These are phyloP conservation scores for Scolopax rusticola DNA, from an alignment of 2,797 vertebrate genomes.

Conservation along the genomic window DNA sequence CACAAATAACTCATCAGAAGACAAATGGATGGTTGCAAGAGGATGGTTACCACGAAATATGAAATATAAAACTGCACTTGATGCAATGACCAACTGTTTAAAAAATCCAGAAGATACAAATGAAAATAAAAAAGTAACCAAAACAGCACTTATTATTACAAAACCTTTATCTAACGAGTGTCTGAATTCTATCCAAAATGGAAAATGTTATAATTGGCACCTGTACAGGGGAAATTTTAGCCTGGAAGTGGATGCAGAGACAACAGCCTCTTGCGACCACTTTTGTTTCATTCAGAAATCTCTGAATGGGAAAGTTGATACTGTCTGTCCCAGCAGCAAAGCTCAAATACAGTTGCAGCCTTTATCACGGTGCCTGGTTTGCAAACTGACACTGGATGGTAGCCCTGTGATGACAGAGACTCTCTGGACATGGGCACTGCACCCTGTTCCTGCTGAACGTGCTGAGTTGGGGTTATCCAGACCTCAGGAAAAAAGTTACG, in stretches of 20 bases:
- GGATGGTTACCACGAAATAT: neutral
- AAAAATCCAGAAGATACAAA: neutral
- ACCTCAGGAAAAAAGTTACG: neutral
- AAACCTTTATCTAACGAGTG: fast-evolving
- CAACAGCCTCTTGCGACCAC: neutral
- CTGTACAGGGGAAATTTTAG: neutral
- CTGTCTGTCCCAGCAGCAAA: neutral
- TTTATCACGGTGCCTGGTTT: neutral
- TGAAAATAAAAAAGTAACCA: neutral
- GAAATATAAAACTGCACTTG: neutral
- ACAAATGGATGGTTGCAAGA: neutral
- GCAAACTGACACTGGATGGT: neutral
- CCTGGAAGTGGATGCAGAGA: neutral
- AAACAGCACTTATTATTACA: neutral
- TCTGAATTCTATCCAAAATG: neutral
- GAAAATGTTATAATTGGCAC: neutral
- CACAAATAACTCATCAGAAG: neutral
- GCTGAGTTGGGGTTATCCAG: fast-evolving
- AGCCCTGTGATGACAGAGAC: neutral
- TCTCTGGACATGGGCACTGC: fast-evolving
- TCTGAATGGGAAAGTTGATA: neutral
- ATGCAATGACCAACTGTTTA: neutral
- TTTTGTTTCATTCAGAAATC: neutral
- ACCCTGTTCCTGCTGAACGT: neutral
- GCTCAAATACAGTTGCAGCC: neutral